Evolutionary conservation across 1,140 invertebrate species (phyloP), one percentile per base, ranked within the genome.

Genomic region (Antheraea mylitta): DNA sequence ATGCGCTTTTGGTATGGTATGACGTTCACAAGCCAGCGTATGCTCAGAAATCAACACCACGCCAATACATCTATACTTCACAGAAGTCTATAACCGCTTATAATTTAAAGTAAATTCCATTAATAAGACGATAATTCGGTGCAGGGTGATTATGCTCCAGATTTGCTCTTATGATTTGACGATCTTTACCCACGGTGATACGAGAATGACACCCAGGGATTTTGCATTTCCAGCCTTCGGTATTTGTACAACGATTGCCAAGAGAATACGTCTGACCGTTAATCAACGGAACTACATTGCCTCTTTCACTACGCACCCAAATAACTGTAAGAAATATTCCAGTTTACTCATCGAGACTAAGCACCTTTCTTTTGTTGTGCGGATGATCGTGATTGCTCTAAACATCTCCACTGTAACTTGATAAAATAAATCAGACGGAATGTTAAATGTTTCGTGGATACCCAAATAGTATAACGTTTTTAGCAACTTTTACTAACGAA

Each of bases 121-220:
- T 63, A 3, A 62, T 36, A 45, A 75, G 61, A 16, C 70, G 18
- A 64, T 66, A 68, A 36, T 63, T 60, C 13, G 58, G 59, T n/a
- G 70, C 60, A 38, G 58, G 18, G 42, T 75, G 74, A 48, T 58
- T 66, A 48, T 75, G 74, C 4, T 69, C 38, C 18, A 67, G 38
- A 16, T 45, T 13, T 18, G n/a, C 19, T 36, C 48, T 37, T 42
- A 45, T 18, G 18, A 64, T 38, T 7, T 45, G 11, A 10, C 63
- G 18, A 19, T 38, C 16, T 13, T 42, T 16, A 18, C 10, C 42
- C 11, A 18, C 45, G n/a, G 63, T 64, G 38, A 64, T 37, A 37
- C 38, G 30, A 11, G 63, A 30, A 18, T 42, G 36, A 18, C 63
- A 64, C 18, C 38, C 38, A 19, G 11, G 4, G 42, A 18, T 64